A percentile compares a stretch with the other conserved stretches of the same genome.
Evolutionary conservation across 2,113 vertebrate genomes (phyloP).

Genomic region (Bombycilla garrulus): DNA sequence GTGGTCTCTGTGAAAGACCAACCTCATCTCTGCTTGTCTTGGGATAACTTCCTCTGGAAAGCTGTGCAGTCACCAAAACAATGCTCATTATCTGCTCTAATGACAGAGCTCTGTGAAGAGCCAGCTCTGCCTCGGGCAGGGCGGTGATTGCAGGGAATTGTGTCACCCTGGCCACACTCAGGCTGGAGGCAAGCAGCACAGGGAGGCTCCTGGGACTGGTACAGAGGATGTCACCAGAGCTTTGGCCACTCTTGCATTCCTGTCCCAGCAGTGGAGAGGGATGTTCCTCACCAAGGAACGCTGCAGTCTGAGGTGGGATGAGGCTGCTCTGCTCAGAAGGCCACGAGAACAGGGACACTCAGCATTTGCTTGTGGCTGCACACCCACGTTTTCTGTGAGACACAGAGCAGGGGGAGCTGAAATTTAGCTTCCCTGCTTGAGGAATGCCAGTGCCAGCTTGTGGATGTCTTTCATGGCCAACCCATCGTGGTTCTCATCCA

Average conservation of each 20-base stretch:
- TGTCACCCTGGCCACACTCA: background rate
- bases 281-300: background rate
- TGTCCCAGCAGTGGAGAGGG: background rate
- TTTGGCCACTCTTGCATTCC: background rate
- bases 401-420: background rate
- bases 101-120: background rate
- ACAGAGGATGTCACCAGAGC: background rate
- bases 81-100: background rate
- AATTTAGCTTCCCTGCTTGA: background rate
- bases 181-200: background rate
- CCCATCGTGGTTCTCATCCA: background rate
- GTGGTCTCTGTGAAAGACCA: background rate
- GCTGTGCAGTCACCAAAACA: rapidly evolving
- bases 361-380: background rate
- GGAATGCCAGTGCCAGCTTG: background rate
- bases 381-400: rapidly evolving
- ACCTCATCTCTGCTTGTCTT: background rate
- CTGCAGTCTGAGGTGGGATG: background rate
- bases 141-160: background rate
- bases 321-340: background rate
- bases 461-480: background rate
- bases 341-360: background rate
- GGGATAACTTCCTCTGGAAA: background rate
- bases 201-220: background rate
- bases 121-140: background rate